These are phyloP conservation scores for Neolamprologus cancellatus DNA, from an alignment of 2,113 vertebrate genomes.

Conservation along the genomic window DNA sequence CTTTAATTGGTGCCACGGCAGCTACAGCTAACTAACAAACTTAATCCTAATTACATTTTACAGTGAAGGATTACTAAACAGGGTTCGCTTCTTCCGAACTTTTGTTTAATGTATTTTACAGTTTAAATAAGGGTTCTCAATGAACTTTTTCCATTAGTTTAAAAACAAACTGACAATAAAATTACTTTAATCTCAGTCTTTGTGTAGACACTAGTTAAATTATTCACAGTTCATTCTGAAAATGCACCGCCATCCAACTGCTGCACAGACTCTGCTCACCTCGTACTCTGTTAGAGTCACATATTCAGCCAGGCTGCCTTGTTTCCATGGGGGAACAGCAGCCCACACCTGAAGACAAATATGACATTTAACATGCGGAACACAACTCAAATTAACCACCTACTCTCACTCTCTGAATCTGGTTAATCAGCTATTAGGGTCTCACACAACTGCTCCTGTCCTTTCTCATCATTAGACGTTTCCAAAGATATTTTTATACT, in stretches of 20 bases:
- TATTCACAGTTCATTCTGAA: background rate
- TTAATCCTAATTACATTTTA: conserved; percentile 17
- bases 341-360: conserved; percentile 82
- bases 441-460: background rate
- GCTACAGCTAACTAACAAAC: background rate
- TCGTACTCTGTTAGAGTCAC: conserved; percentile 87
- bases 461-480: background rate
- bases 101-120: background rate
- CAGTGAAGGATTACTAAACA: background rate
- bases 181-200: background rate
- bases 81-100: background rate
- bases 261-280: conserved; percentile 63
- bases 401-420: background rate
- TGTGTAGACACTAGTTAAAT: background rate
- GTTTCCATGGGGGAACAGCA: conserved; percentile 90
- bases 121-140: background rate
- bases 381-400: conserved; percentile 7
- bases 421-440: background rate
- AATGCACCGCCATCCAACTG: background rate
- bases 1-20: conserved; percentile 20
- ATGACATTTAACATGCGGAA: conserved; percentile 9
- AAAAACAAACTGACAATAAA: background rate
- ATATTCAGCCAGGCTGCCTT: conserved; percentile 88
- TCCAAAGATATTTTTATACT: background rate
- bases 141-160: background rate